Conservation (phyloP, 2,888 invertebrate genomes). For the Erpobdella octoculata region DNA sequence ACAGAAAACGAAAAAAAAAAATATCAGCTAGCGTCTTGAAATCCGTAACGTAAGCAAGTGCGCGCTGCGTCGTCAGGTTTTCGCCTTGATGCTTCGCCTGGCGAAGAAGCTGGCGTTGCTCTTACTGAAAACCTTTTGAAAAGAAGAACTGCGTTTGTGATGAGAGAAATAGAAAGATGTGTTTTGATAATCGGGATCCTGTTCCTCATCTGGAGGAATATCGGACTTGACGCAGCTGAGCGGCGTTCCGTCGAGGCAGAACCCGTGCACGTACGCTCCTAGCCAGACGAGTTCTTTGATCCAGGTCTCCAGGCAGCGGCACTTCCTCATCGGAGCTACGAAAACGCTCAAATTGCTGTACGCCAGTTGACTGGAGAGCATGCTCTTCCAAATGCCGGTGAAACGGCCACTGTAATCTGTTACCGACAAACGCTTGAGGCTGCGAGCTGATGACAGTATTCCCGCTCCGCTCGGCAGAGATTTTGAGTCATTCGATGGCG, state of each 20-base stretch:
- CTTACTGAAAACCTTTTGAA: no score
- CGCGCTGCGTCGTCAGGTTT: no score
- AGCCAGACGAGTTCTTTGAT: constrained; percentile 26
- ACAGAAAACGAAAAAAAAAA: no score
- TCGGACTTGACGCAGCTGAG: constrained; percentile 13
- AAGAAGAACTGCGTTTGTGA: no score
- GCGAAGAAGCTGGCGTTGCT: no score
- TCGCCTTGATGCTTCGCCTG: no score
- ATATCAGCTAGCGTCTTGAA: no score
- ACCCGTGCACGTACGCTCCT: constrained; percentile 32
- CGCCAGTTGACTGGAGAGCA: constrained; percentile 18
- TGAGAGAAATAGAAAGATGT: no score
- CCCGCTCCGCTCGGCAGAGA: not conserved
- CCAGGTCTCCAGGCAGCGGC: constrained; percentile 31
- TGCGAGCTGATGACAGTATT: not conserved
- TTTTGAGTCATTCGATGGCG: not conserved
- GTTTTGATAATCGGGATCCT: no score
- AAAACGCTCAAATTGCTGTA: constrained; percentile 30
- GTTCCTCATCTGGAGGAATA: no score
- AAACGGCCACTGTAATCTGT: constrained; percentile 27
- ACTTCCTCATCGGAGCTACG: constrained; percentile 28
- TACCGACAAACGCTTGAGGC: constrained; percentile 29
- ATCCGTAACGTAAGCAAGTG: no score
- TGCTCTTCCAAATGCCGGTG: constrained; percentile 18
- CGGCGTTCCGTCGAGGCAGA: constrained; percentile 27